Percentiles rank a stretch among this genome's conserved stretches.
Evolutionary conservation across 2,888 invertebrate species (phyloP).

Genomic region (Synergus laeviventris): DNA sequence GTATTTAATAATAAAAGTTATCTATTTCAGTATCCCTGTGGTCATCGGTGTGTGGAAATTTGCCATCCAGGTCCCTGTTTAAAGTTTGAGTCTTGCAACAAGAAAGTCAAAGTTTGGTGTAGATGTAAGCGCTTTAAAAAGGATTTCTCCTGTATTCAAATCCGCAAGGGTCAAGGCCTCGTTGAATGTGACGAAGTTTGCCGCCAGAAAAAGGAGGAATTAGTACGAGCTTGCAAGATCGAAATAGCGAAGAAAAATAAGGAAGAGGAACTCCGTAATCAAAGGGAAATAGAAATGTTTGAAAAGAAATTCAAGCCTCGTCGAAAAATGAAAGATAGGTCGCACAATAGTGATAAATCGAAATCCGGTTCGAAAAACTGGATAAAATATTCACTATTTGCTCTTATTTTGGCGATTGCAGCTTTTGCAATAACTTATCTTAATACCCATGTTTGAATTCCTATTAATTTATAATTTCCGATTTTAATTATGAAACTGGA

Average conservation of each 20-base stretch:
- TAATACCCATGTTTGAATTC: neutral
- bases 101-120: constrained; percentile 88
- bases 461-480: neutral
- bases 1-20: constrained; percentile 27
- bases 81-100: constrained; percentile 83
- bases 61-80: constrained; percentile 87
- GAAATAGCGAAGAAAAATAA: constrained; percentile 79
- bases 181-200: constrained; percentile 83
- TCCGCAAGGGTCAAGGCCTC: constrained; percentile 74
- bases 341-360: constrained; percentile 46
- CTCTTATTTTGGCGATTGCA: neutral
- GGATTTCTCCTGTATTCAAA: constrained; percentile 78
- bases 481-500: neutral
- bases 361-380: constrained; percentile 31
- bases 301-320: constrained; percentile 82
- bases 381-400: constrained; percentile 4
- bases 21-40: constrained; percentile 84
- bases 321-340: constrained; percentile 65
- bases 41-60: constrained; percentile 86
- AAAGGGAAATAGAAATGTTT: constrained; percentile 85
- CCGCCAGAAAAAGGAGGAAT: constrained; percentile 78
- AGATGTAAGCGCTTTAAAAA: constrained; percentile 86
- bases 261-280: constrained; percentile 83
- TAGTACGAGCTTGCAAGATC: constrained; percentile 78
- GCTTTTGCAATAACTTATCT: constrained; percentile 7